Conservation (phyloP, 2,888 invertebrate species). For the Invenusta paracnida region DNA sequence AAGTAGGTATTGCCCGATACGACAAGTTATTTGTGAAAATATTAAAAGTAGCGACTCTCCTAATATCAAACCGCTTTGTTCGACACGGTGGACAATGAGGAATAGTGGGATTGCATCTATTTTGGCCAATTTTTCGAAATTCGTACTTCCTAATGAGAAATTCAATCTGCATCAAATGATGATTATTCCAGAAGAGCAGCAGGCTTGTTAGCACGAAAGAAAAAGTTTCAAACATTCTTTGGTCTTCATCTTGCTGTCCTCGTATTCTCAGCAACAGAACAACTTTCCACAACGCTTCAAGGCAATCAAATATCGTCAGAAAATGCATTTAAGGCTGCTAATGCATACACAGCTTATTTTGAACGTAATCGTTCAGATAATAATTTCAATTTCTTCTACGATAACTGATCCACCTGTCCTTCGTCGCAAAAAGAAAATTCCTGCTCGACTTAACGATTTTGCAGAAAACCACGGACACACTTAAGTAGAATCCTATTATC, state of each 20-base stretch:
- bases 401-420: too few relatives aligned
- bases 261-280: neutral
- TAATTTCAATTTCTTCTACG: neutral
- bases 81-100: neutral
- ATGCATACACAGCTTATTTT: neutral
- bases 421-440: too few relatives aligned
- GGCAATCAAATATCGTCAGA: neutral
- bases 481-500: too few relatives aligned
- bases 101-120: neutral
- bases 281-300: neutral
- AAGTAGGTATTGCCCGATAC: neutral
- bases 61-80: neutral
- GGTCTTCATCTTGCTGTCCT: neutral
- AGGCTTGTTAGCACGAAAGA: neutral
- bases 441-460: too few relatives aligned
- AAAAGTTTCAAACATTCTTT: neutral
- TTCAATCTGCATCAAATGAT: neutral
- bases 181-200: neutral
- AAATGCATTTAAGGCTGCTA: neutral
- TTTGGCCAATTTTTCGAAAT: neutral
- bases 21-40: neutral
- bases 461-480: too few relatives aligned
- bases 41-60: neutral
- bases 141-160: neutral
- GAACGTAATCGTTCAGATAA: neutral